These are phyloP conservation scores for Cyclargus thomasi DNA, from an alignment of 1,140 invertebrate species.

Conservation along the genomic window DNA sequence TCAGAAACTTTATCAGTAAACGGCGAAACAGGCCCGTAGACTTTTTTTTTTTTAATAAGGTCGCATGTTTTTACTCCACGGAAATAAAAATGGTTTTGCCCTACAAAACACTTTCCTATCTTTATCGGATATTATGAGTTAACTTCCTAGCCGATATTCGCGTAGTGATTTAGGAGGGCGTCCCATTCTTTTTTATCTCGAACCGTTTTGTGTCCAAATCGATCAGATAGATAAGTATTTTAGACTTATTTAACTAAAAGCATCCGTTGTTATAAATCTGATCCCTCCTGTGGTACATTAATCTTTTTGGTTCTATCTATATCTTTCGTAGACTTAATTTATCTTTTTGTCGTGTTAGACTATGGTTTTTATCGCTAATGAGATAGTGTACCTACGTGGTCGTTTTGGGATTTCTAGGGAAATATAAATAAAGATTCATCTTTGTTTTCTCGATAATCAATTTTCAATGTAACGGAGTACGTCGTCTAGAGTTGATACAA, in stretches of 20 bases:
- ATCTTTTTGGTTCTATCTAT: neutral
- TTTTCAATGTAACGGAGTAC: too few species aligned
- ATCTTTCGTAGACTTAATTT: neutral
- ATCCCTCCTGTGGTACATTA: neutral
- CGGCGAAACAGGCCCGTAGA: too few species aligned
- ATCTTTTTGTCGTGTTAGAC: neutral
- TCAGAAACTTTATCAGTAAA: too few species aligned
- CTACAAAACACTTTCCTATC: neutral
- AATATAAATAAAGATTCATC: neutral
- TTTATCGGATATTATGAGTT: constrained; percentile 6
- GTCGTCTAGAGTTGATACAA: too few species aligned
- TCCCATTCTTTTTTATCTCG: neutral
- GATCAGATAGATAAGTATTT: constrained; percentile 15
- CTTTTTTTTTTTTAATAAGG: too few species aligned
- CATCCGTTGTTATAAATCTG: constrained; percentile 14
- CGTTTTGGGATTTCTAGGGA: neutral
- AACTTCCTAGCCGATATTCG: neutral
- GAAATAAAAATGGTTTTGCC: too few species aligned
- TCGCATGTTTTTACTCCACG: too few species aligned
- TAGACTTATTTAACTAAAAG: constrained; percentile 15
- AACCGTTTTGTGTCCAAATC: constrained; percentile 14
- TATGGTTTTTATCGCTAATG: neutral
- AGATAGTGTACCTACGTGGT: neutral
- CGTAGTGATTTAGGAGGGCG: neutral
- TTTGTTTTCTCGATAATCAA: too few species aligned